phyloP scores from a whole-genome alignment of 2,113 vertebrate genomes.

The Beaufortia kweichowensis region DNA sequence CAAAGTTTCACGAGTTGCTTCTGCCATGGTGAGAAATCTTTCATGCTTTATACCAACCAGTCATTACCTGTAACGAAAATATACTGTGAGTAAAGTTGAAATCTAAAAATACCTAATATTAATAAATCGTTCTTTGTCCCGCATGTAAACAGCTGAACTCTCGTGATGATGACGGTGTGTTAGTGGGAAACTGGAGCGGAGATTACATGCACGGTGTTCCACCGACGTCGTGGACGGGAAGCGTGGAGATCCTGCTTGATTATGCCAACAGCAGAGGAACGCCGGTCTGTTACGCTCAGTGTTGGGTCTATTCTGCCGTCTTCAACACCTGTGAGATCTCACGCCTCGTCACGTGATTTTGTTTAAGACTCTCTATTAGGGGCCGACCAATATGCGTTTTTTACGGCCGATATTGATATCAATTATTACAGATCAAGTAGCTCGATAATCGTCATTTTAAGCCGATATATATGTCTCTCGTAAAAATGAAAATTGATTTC shows the following conservation, averaged over 20 bases:
- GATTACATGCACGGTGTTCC: slow-evolving; percentile 83
- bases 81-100: no score
- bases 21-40: slow-evolving; percentile 92
- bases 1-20: slow-evolving; percentile 88
- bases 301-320: slow-evolving; percentile 96
- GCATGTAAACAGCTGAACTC: slow-evolving; percentile 96
- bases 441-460: no score
- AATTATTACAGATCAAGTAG: no score
- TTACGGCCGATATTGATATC: no score
- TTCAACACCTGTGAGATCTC: slow-evolving; percentile 90
- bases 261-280: slow-evolving; percentile 71
- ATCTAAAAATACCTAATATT: no score
- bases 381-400: no score
- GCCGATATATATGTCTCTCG: no score
- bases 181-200: slow-evolving; percentile 90
- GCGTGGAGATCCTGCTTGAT: slow-evolving; percentile 88
- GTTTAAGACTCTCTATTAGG: no score
- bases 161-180: slow-evolving; percentile 86
- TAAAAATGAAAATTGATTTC: no score
- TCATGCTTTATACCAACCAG: neutral
- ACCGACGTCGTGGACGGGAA: slow-evolving; percentile 95
- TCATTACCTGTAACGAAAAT: no score
- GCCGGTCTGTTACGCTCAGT: slow-evolving; percentile 89
- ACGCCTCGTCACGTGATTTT: no score
- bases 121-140: no score